phyloP scores from a whole-genome alignment of 2,113 vertebrate genomes.

The Holacanthus passer region DNA sequence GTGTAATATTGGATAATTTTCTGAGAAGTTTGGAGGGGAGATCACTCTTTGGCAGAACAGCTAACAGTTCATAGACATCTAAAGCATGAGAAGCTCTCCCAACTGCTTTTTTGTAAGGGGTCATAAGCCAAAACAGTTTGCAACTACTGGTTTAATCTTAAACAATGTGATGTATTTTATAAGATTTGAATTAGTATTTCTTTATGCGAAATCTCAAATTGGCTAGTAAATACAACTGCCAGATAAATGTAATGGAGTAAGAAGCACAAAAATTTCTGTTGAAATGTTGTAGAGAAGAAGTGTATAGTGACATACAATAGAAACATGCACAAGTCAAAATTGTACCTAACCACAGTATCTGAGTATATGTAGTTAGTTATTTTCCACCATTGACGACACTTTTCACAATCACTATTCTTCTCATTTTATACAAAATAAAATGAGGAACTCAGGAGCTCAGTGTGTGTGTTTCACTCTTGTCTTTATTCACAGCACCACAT shows the following conservation, averaged over 20 bases:
- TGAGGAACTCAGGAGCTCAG: not conserved
- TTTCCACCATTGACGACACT: not conserved
- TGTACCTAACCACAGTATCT: not conserved
- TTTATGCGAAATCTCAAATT: not conserved
- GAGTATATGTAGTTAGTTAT: not conserved
- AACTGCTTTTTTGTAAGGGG: not conserved
- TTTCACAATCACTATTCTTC: not conserved
- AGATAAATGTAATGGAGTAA: not conserved
- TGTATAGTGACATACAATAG: not conserved
- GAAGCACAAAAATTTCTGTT: not conserved
- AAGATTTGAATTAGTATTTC: no score
- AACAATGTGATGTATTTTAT: not conserved
- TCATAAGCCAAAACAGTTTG: not conserved
- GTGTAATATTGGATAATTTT: not conserved
- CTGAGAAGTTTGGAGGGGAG: no score
- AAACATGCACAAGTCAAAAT: not conserved
- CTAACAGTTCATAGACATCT: not conserved
- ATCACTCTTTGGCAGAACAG: not conserved
- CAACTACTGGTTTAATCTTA: not conserved
- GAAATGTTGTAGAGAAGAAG: not conserved
- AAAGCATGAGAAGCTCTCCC: not conserved
- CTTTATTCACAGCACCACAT: constrained; percentile 7
- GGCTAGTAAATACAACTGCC: not conserved
- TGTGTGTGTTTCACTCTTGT: not conserved
- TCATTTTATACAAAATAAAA: not conserved